phyloP scores from a whole-genome alignment of 2,797 vertebrate genomes.

The Clarias pachynema region DNA sequence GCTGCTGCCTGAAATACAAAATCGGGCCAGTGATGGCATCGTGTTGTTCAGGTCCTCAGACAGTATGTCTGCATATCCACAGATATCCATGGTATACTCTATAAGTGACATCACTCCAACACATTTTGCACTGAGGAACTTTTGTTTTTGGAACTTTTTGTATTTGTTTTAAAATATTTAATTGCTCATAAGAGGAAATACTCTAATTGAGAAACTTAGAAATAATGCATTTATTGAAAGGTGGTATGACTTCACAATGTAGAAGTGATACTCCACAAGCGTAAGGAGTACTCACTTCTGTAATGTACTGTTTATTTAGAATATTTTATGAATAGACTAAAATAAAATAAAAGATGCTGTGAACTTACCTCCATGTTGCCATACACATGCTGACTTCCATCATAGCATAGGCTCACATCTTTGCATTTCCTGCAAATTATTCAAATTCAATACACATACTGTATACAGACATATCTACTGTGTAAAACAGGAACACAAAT shows the following conservation, averaged over 20 bases:
- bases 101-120: too few species aligned
- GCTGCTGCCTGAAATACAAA: too few species aligned
- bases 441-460: background rate
- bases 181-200: background rate
- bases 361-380: slow-evolving; percentile 64
- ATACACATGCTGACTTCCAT: slow-evolving; percentile 49
- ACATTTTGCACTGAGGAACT: too few species aligned
- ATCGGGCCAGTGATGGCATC: too few species aligned
- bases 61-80: too few species aligned
- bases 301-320: background rate
- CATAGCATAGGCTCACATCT: background rate
- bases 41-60: too few species aligned
- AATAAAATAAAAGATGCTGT: background rate
- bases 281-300: background rate
- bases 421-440: slow-evolving; percentile 50
- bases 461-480: background rate
- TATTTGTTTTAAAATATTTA: background rate
- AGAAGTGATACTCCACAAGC: background rate
- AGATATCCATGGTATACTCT: too few species aligned
- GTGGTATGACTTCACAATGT: background rate
- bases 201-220: background rate
- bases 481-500: background rate
- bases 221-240: background rate
- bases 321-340: background rate
- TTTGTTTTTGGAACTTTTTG: background rate